Evolutionary conservation across 92 coral and sea anemone species (phyloP).

Genomic region (Virgularia gustaviana): DNA sequence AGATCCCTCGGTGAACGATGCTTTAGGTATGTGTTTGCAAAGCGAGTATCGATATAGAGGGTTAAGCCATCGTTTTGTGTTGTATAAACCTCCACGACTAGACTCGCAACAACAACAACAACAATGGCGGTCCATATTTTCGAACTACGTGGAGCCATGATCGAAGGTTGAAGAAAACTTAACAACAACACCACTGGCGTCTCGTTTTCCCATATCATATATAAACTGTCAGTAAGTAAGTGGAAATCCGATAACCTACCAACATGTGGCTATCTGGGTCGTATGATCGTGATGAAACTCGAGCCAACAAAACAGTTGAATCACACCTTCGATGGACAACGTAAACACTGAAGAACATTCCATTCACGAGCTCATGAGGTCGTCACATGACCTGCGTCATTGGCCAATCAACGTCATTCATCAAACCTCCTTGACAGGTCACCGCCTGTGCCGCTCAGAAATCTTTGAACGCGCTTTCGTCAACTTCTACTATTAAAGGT

Average conservation of each 20-base stretch:
- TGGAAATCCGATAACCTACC: neutral
- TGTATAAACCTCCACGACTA: no score
- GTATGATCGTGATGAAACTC: neutral
- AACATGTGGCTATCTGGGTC: neutral
- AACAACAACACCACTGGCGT: no score
- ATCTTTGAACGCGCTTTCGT: neutral
- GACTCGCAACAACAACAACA: slow-evolving; percentile 10
- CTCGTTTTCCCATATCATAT: slow-evolving; percentile 31
- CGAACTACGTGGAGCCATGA: no score
- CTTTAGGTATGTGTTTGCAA: slow-evolving; percentile 4
- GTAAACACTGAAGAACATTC: slow-evolving; percentile 37
- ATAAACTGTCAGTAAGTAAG: slow-evolving; percentile 24
- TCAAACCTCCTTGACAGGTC: neutral
- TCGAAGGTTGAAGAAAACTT: no score
- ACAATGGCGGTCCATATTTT: slow-evolving; percentile 24
- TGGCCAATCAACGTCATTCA: slow-evolving; percentile 38
- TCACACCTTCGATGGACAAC: slow-evolving; percentile 38
- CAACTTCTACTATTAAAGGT: no score
- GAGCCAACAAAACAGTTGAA: neutral
- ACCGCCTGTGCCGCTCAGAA: no score
- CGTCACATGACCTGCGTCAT: slow-evolving; percentile 35
- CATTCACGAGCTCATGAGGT: slow-evolving; percentile 34
- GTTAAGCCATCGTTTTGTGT: no score
- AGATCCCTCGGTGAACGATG: neutral
- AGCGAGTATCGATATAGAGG: slow-evolving; percentile 1